A percentile compares a stretch with the other conserved stretches of the same genome.
Conservation (phyloP, 2,113 vertebrate species). For the Ptychochromis oligacanthus region DNA sequence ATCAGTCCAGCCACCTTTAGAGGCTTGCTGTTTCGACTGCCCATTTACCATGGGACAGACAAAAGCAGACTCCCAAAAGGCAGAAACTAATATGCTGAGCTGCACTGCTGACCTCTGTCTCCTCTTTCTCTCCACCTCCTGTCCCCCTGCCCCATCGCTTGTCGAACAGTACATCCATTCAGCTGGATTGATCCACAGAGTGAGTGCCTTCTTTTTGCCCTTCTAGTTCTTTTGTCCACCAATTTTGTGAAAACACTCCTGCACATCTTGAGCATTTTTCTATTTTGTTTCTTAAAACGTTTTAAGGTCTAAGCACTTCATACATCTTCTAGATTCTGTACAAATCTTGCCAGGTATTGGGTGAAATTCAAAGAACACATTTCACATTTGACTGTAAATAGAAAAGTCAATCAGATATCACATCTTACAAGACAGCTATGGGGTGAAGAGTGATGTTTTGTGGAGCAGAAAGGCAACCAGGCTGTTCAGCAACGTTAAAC, state of each 20-base stretch:
- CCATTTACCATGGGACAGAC: constrained; percentile 39
- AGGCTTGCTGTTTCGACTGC: neutral
- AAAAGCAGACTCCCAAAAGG: constrained; percentile 46
- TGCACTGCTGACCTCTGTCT: constrained; percentile 56
- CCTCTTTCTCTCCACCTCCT: constrained; percentile 22
- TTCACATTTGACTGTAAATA: neutral
- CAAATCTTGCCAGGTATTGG: neutral
- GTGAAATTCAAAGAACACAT: neutral
- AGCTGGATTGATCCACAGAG: constrained; percentile 96
- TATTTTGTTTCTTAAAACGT: rapidly evolving
- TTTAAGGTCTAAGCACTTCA: too few relatives aligned
- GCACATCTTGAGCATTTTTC: neutral
- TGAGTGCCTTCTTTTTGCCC: constrained; percentile 76
- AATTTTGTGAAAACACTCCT: neutral
- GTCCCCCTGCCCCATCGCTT: neutral
- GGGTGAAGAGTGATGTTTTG: neutral
- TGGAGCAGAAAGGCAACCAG: too few relatives aligned
- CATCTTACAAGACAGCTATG: too few relatives aligned
- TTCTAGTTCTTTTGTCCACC: constrained; percentile 5
- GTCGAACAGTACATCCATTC: constrained; percentile 94
- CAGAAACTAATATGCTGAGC: constrained; percentile 39
- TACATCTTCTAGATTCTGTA: too few relatives aligned
- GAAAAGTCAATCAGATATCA: neutral
- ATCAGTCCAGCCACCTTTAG: constrained; percentile 17
- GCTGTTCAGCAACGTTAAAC: too few relatives aligned